Conservation (phyloP, 2,888 invertebrate genomes). For the Strigamia crassipes region DNA sequence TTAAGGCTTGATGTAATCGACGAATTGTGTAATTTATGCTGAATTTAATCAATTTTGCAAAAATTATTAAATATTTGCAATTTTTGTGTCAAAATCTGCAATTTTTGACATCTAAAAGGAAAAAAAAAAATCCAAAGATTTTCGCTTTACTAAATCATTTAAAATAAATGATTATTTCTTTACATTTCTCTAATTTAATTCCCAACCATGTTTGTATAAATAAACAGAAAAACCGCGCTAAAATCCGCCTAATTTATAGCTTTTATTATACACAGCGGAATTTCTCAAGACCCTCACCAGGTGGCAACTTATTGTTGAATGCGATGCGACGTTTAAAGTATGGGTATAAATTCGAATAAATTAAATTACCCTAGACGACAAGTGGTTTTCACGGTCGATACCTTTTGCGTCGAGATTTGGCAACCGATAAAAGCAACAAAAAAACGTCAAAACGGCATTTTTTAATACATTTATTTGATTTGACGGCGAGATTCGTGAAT, state of each 20-base stretch:
- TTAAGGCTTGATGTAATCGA: too few species aligned
- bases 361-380: not conserved
- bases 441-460: not conserved
- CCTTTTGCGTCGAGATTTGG: slow-evolving; percentile 18
- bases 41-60: too few species aligned
- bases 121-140: too few species aligned
- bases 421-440: not conserved
- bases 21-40: too few species aligned
- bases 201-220: not conserved
- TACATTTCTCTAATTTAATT: not conserved
- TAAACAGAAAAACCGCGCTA: not conserved
- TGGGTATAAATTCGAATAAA: not conserved
- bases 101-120: too few species aligned
- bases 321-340: slow-evolving; percentile 11
- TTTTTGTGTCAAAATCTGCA: too few species aligned
- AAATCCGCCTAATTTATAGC: not conserved
- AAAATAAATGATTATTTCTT: too few species aligned
- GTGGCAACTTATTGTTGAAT: slow-evolving; percentile 19
- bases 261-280: not conserved
- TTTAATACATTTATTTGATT: not conserved
- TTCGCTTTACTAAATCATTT: too few species aligned
- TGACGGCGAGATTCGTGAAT: not conserved
- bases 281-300: slow-evolving; percentile 17
- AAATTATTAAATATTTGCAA: too few species aligned
- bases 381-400: slow-evolving; percentile 18